These are phyloP conservation scores for Galbula dea DNA, from an alignment of 2,113 vertebrate species.

Conservation along the genomic window DNA sequence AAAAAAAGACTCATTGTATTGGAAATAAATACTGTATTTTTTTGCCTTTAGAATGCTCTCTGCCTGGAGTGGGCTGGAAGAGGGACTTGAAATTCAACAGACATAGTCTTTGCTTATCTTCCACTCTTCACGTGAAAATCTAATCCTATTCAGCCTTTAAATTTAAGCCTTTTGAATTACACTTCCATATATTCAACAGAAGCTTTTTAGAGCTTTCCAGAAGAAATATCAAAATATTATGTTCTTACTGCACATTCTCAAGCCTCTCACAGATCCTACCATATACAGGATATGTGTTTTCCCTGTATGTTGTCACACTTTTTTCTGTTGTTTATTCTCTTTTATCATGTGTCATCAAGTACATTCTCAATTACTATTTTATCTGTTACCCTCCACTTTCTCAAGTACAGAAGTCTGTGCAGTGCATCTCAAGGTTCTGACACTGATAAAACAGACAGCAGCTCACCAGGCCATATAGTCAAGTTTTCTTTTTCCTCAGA, in stretches of 20 bases:
- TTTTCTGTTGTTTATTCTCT: not conserved
- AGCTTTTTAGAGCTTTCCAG: conserved; percentile 21
- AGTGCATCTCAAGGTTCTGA: not conserved
- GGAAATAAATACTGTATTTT: not conserved
- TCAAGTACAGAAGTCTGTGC: not conserved
- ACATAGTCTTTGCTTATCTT: not conserved
- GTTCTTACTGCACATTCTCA: not conserved
- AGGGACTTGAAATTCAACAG: conserved; percentile 1
- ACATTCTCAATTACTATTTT: not conserved
- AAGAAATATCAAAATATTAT: not conserved
- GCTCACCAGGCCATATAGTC: not conserved
- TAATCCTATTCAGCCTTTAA: not conserved
- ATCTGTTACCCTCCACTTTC: not conserved
- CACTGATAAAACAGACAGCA: not conserved
- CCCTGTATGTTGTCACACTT: not conserved
- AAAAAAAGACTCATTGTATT: not conserved
- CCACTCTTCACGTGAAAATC: not conserved
- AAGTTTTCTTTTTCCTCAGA: not conserved
- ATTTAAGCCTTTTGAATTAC: conserved; percentile 30
- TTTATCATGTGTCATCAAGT: not conserved
- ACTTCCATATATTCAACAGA: conserved; percentile 3
- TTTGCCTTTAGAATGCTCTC: not conserved
- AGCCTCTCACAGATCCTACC: not conserved
- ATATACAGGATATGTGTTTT: not conserved
- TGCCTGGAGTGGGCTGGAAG: not conserved